These are phyloP conservation scores for Meles meles DNA, from an alignment of 2,113 vertebrate genomes.

Conservation along the genomic window DNA sequence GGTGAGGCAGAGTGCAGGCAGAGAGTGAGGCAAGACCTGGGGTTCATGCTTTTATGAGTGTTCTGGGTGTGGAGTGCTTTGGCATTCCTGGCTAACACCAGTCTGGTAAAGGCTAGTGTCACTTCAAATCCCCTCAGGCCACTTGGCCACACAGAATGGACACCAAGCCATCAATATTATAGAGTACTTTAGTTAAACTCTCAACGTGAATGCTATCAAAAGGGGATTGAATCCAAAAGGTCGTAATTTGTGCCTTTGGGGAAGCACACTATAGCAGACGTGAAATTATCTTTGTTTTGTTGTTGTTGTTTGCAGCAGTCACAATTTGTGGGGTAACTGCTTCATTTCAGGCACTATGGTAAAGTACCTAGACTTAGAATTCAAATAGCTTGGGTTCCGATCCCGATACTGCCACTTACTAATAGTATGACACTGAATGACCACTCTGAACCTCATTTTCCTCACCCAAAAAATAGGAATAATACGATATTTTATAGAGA, in stretches of 20 bases:
- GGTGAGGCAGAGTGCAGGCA: neutral
- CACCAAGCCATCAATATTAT: neutral
- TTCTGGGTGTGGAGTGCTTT: neutral
- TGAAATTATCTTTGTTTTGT: neutral
- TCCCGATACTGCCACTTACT: neutral
- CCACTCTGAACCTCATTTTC: neutral
- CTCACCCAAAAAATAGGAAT: neutral
- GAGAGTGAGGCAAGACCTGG: neutral
- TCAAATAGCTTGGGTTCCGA: neutral
- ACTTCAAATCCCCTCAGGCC: neutral
- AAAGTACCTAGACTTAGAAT: neutral
- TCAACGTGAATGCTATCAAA: neutral
- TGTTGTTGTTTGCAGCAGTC: neutral
- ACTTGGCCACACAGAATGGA: neutral
- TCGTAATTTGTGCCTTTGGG: neutral
- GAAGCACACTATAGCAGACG: neutral
- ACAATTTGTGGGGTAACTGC: neutral
- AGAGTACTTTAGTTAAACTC: neutral
- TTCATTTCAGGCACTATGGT: neutral
- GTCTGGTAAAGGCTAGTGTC: neutral
- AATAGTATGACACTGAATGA: neutral
- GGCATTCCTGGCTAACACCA: neutral
- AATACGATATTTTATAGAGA: neutral
- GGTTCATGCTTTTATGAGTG: neutral
- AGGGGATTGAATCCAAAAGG: neutral